Conservation (phyloP, 1,140 invertebrate species). For the Ceratoteleas bidentatus region DNA sequence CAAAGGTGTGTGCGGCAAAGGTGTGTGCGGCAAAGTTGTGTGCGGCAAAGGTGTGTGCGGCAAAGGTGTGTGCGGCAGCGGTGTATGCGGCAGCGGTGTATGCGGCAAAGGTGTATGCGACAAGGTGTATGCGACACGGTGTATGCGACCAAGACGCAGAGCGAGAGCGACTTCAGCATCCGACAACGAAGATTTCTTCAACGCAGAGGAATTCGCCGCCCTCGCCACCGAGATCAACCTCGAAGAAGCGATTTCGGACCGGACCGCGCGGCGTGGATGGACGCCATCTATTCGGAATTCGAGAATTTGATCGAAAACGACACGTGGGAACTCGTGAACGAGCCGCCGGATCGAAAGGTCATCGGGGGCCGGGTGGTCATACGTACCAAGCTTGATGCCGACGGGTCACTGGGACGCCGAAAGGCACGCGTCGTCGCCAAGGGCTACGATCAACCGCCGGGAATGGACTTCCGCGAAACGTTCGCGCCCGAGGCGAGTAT, state of each 20-base stretch:
- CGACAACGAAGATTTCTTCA: neutral
- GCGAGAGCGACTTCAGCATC: neutral
- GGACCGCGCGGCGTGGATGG: neutral
- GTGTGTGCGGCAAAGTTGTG: too few relatives aligned
- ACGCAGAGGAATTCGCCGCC: neutral
- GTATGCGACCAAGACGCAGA: too few relatives aligned
- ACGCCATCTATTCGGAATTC: conserved; percentile 7
- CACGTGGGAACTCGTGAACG: neutral
- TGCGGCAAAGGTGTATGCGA: too few relatives aligned
- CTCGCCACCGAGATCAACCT: conserved; percentile 2
- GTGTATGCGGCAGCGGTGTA: too few relatives aligned
- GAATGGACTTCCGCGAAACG: neutral
- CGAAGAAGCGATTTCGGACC: neutral
- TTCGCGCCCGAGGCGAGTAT: neutral
- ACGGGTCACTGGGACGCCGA: conserved; percentile 6
- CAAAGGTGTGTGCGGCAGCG: too few relatives aligned
- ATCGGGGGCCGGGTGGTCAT: neutral
- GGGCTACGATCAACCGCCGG: conserved; percentile 1
- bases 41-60: too few relatives aligned
- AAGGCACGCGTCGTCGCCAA: conserved; percentile 8
- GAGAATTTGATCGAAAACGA: neutral
- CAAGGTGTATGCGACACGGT: too few relatives aligned
- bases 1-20: too few relatives aligned
- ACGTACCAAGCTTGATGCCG: neutral
- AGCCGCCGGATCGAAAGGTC: neutral